Evolutionary conservation across 2,113 vertebrate genomes (phyloP), one percentile per base, ranked within the genome.

Genomic region (Chlamydotis undulata): DNA sequence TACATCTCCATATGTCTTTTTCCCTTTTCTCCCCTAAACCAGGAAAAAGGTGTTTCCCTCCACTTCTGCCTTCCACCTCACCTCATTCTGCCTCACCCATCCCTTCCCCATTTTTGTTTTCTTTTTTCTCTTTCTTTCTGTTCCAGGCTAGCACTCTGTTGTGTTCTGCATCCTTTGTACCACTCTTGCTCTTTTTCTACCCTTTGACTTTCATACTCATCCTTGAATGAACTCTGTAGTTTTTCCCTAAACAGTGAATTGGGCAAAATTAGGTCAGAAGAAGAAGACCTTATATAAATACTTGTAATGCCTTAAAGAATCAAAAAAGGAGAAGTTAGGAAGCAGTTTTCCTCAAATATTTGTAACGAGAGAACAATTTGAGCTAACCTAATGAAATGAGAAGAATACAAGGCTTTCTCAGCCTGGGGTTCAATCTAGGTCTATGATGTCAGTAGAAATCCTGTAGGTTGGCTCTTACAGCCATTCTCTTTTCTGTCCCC

Each of bases 11-110:
- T 18, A 12, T 19, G 2, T 52, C 10, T 50, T 69, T 45, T 19
- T 1, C 13, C 2, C 2, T 55, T 25, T 33, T 25, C 3, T 1
- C 1, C 3, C 43, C 22, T 8, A 60, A 68, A 43, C 9, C 17
- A 52, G 7, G 6, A 8, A 50, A 82, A 47, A 87, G 6, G 5
- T 37, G 3, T 70, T 83, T 64, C 18, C 7, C 8, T 70, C 10
- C 2, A 5, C 2, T 67, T 43, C n/a, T 74, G 9, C 67, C 56
- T 75, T 87, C 31, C 14, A 55, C 9, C 5, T 3, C 2, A 22
- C 33, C 56, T 19, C 21, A 35, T 26, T 25, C 24, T 21, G 8
- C 15, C 71, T 39, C 55, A 43, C 3, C 3, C 24, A 37, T 12
- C 41, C 3, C 25, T 69, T 83, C 8, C 7, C n/a, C 21, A 39